Percentiles rank a stretch among this genome's conserved stretches.
phyloP scores from a whole-genome alignment of 2,113 vertebrate genomes.

The Oceanites oceanicus region DNA sequence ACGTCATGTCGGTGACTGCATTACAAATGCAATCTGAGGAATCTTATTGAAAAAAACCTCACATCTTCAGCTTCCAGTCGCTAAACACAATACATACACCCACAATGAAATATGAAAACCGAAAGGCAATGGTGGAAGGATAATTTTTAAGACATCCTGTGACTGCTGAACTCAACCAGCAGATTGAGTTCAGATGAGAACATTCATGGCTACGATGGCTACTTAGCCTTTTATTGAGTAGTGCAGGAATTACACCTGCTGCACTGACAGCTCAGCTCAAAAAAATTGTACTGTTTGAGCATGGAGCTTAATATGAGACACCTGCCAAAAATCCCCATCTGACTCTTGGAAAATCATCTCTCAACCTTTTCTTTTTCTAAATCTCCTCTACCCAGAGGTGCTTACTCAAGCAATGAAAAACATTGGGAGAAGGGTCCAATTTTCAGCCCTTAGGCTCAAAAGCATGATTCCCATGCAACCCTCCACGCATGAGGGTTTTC shows the following conservation, averaged over 20 bases:
- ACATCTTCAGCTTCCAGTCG: neutral
- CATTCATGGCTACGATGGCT: neutral
- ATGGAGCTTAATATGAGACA: neutral
- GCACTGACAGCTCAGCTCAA: neutral
- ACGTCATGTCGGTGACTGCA: fast-evolving
- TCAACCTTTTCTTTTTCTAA: neutral
- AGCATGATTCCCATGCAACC: neutral
- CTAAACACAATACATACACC: neutral
- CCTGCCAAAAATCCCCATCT: neutral
- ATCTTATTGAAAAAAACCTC: neutral
- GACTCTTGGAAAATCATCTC: neutral
- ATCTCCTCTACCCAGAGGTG: neutral
- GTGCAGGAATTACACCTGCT: neutral
- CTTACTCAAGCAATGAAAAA: neutral
- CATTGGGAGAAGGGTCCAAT: fast-evolving
- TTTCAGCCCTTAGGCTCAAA: neutral
- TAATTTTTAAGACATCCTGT: neutral
- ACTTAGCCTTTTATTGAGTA: neutral
- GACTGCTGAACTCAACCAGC: neutral
- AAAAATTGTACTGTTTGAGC: neutral
- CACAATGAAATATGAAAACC: neutral
- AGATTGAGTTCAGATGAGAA: neutral
- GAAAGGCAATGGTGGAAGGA: neutral
- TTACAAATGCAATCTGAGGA: neutral
- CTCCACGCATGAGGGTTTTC: neutral